Conservation (phyloP, 2,888 invertebrate genomes). For the Encarsia formosa region DNA sequence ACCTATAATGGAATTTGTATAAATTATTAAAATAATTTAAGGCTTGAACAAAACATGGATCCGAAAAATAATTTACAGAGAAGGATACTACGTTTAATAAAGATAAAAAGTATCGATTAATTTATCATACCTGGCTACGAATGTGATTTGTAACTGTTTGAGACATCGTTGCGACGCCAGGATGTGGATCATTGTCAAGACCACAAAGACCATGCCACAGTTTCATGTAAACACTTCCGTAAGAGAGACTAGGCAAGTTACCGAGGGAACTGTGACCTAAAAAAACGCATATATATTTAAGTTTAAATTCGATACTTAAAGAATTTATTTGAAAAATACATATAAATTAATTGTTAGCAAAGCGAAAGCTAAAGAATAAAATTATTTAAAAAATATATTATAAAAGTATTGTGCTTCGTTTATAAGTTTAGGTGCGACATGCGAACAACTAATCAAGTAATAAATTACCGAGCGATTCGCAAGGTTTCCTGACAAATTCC, state of each 20-base stretch:
- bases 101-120: not conserved
- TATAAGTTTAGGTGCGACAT: slow-evolving; percentile 15
- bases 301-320: not conserved
- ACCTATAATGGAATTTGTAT: slow-evolving; percentile 36
- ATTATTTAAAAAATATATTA: not conserved
- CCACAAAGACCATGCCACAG: slow-evolving; percentile 79
- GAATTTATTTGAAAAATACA: not conserved
- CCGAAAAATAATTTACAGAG: no score
- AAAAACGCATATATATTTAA: slow-evolving; percentile 10
- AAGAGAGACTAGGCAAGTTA: slow-evolving; percentile 55
- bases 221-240: slow-evolving; percentile 80
- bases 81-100: not conserved
- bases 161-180: slow-evolving; percentile 75
- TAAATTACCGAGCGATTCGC: slow-evolving; percentile 50
- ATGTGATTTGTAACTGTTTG: slow-evolving; percentile 74
- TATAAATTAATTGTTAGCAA: not conserved
- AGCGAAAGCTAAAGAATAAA: slow-evolving; percentile 6
- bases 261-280: slow-evolving; percentile 51
- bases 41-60: no score
- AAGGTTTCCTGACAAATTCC: slow-evolving; percentile 52
- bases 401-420: slow-evolving; percentile 6
- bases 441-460: slow-evolving; percentile 14
- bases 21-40: not conserved
- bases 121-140: slow-evolving; percentile 61
- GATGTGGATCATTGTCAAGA: slow-evolving; percentile 83